Evolutionary conservation across 2,113 vertebrate species (phyloP), one percentile per base, ranked within the genome.

Genomic region (Prunella fulvescens): DNA sequence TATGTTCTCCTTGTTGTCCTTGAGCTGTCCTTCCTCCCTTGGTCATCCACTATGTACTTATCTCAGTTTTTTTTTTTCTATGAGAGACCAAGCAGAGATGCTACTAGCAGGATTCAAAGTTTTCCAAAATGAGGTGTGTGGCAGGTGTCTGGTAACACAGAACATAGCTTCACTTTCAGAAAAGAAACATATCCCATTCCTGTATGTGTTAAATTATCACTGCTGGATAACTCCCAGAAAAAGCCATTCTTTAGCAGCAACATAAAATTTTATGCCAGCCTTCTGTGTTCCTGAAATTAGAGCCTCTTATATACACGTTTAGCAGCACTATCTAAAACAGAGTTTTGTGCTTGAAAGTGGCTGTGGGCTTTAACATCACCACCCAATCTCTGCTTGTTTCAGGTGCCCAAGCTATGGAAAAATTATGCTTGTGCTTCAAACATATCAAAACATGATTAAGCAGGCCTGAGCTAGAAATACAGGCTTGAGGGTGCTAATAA

Each of bases 221-320:
- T 4, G 3, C 31, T 1, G 3, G 31, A n/a, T 13, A 8, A 19
- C 7, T 31, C 40, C 11, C 24, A 40, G 45, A 24, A 69, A 88
- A 86, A 31, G 13, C 6, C 18, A 39, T 58, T 39, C 18, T 56
- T 72, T 19, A 15, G 11, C 5, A 64, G 20, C 23, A 25, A 40
- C 2, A 7, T 47, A 7, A 54, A 40, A n/a, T 72, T 18, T 76
- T 24, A 15, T 0, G 7, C 13, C 40, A 89, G 42, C 10, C 19
- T 31, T 37, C 31, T 25, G 17, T 6, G 2, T 7, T 69, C 7
- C 58, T 29, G 9, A 60, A 35, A 33, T n/a, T 5, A 51, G 29
- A 71, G 40, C 6, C 14, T 35, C 29, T 5, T 3, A 3, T 1
- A 3, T 0, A 8, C 4, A 33, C 8, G 19, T 16, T 33, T 67